Evolutionary conservation across 2,797 vertebrate species (phyloP), one percentile per base, ranked within the genome.

Genomic region (Spinus pinus): DNA sequence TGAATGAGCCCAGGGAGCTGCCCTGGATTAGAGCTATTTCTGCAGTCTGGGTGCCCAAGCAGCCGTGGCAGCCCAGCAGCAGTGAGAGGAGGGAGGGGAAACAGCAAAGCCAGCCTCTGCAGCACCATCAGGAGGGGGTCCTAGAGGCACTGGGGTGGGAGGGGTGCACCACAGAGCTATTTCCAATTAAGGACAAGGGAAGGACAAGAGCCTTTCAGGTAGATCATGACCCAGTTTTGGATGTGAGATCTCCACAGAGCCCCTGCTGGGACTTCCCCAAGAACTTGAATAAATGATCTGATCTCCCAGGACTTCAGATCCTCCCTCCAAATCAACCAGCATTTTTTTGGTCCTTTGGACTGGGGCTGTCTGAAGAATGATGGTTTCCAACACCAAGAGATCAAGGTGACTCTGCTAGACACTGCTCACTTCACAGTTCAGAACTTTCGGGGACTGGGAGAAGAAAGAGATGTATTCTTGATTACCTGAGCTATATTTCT

Each of bases 121-220:
- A 66, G 37, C 44, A 39, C 0, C 0, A 1, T 19, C 71, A 50
- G 61, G 39, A 89, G 61, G 4, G 25, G 3, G 4, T 42, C 37
- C 27, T 15, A 7, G 30, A 58, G 60, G 23, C 25, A 31, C 9
- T 14, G 6, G 28, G 21, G 9, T 21, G 10, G n/a, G 46, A 82
- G 37, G 53, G 10, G 13, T 35, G 44, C 53, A 67, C 51, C 49
- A 11, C 35, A 19, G 44, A 79, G 25, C 7, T 23, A 67, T 11
- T 60, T 81, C 33, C 62, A 71, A 1, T 81, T 30, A 50, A 44
- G 67, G 49, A 31, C 61, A 60, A 71, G 33, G 58, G 27, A 60
- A 30, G 46, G 67, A 61, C 28, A 67, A 54, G 10, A 60, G 24
- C 46, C 50, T 62, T 82, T 41, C 49, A 61, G 44, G 28, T 35